Evolutionary conservation across 1,140 invertebrate genomes (phyloP).

Genomic region (Meteorus sp.): DNA sequence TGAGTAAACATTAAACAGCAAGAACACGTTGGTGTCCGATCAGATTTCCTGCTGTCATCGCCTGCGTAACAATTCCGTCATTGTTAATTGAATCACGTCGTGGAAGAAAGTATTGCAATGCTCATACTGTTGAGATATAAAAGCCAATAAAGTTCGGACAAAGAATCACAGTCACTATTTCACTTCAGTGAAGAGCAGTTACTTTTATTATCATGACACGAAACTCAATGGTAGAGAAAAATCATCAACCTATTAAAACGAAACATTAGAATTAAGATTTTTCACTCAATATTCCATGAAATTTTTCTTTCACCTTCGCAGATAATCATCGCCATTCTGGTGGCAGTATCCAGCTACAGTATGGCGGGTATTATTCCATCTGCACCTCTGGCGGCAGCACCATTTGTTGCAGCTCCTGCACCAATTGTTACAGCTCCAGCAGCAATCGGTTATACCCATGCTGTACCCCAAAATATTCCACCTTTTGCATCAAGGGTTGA

Average conservation of each 20-base stretch:
- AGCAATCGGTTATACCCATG: conserved; percentile 41
- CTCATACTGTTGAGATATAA: conserved; percentile 35
- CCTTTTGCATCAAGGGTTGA: conserved; percentile 61
- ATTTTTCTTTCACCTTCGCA: conserved; percentile 29
- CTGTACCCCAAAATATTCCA: conserved; percentile 60
- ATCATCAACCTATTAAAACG: neutral
- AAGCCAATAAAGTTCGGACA: conserved; percentile 26
- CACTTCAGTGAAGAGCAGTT: conserved; percentile 26
- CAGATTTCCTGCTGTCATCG: conserved; percentile 13
- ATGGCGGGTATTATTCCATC: conserved; percentile 36
- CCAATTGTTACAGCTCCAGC: conserved; percentile 41
- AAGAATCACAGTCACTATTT: conserved; percentile 28
- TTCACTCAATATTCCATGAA: conserved; percentile 9
- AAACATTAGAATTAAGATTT: neutral
- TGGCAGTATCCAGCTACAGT: conserved; percentile 24
- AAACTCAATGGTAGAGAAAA: conserved; percentile 29
- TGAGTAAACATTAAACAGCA: too few species aligned
- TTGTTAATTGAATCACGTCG: conserved; percentile 37
- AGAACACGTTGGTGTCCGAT: neutral
- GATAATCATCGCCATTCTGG: conserved; percentile 30
- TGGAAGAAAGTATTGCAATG: conserved; percentile 45
- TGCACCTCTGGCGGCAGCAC: conserved; percentile 37
- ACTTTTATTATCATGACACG: conserved; percentile 26
- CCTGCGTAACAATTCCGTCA: conserved; percentile 13
- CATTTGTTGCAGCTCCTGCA: conserved; percentile 28